Evolutionary conservation across 2,888 invertebrate genomes (phyloP).

Genomic region (Dicycla oo): DNA sequence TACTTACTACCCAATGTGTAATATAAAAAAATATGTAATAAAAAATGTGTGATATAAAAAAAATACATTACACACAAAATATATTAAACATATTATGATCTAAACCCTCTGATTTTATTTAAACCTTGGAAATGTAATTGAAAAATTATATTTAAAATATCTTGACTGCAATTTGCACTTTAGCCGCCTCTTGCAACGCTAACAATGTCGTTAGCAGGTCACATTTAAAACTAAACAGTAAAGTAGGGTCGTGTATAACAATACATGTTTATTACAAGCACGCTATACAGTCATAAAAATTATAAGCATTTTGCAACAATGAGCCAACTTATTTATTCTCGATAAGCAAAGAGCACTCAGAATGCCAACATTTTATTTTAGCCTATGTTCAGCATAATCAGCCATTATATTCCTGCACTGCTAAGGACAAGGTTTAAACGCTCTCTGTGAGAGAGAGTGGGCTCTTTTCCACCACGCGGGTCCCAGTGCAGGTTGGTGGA

Average conservation of each 20-base stretch:
- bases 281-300: slow-evolving; percentile 52
- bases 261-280: slow-evolving; percentile 36
- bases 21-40: too few relatives aligned
- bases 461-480: too few relatives aligned
- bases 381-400: background rate
- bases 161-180: background rate
- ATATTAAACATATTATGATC: background rate
- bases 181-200: background rate
- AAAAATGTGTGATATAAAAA: background rate
- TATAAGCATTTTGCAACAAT: slow-evolving; percentile 24
- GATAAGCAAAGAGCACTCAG: slow-evolving; percentile 2
- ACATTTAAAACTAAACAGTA: slow-evolving; percentile 19
- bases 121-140: background rate
- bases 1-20: too few relatives aligned
- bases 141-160: background rate
- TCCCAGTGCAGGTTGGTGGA: background rate
- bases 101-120: background rate
- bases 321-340: slow-evolving; percentile 29
- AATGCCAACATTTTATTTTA: slow-evolving; percentile 8
- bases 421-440: too few relatives aligned
- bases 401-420: background rate
- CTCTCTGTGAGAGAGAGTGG: background rate
- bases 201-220: slow-evolving; percentile 33
- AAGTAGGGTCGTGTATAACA: slow-evolving; percentile 29
- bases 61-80: background rate